phyloP scores from a whole-genome alignment of 2,888 invertebrate genomes.

The Idaea dimidiata region DNA sequence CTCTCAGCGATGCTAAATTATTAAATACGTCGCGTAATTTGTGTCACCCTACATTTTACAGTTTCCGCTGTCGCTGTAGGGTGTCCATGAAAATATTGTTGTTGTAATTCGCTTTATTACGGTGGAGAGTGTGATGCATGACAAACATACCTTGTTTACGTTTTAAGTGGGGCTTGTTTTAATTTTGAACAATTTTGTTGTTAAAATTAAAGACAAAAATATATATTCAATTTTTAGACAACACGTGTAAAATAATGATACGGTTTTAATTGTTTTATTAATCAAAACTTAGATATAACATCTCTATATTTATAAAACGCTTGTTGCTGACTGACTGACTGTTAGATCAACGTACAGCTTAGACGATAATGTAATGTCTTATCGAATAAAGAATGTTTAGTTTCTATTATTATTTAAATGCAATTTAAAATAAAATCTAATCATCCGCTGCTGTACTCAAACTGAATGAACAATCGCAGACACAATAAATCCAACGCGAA shows the following conservation, averaged over 20 bases:
- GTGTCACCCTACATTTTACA: conserved; percentile 52
- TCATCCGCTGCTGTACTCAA: not conserved
- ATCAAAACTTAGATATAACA: not conserved
- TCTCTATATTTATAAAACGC: no score
- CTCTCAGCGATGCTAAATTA: conserved; percentile 40
- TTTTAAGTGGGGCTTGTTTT: not conserved
- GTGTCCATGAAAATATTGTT: conserved; percentile 19
- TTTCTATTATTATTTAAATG: no score
- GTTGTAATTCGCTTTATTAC: not conserved
- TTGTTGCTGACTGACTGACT: no score
- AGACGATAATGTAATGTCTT: no score
- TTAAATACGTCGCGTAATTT: conserved; percentile 54
- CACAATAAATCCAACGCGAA: conserved; percentile 2
- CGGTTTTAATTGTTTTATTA: not conserved
- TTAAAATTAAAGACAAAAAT: not conserved
- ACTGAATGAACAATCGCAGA: not conserved
- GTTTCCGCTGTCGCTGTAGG: conserved; percentile 37
- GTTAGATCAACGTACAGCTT: no score
- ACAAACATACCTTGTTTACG: not conserved
- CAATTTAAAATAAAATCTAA: not conserved
- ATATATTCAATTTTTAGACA: not conserved
- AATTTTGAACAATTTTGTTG: not conserved
- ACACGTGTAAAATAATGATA: not conserved
- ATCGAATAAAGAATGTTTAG: no score
- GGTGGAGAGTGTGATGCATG: not conserved